Conservation (phyloP, 2,113 vertebrate species). For the Clarias gariepinus region DNA sequence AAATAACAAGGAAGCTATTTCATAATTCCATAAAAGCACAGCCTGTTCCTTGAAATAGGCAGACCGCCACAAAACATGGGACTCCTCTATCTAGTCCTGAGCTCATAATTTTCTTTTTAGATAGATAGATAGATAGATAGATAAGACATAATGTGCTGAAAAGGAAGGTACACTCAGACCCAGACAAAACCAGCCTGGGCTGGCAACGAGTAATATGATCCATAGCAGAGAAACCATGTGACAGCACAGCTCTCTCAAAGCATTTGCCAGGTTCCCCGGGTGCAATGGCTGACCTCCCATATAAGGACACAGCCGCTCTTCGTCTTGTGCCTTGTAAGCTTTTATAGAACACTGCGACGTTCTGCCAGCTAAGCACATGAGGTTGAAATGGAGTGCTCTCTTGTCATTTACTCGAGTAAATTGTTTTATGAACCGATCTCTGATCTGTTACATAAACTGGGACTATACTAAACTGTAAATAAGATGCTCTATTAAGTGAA, state of each 20-base stretch:
- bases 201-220: conserved; percentile 42
- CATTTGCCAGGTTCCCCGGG: conserved; percentile 11
- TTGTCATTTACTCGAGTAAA: background rate
- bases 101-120: no score
- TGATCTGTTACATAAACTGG: background rate
- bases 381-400: background rate
- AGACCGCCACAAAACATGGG: background rate
- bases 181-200: conserved; percentile 9
- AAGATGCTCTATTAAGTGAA: background rate
- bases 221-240: conserved; percentile 36
- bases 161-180: background rate
- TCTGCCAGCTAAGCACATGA: background rate
- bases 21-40: background rate
- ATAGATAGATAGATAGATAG: no score
- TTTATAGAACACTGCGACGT: conserved; percentile 29
- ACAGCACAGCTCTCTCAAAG: conserved; percentile 14
- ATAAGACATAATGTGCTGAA: background rate
- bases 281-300: conserved; percentile 19
- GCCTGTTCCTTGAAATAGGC: background rate
- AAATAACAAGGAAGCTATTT: background rate
- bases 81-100: background rate
- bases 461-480: background rate
- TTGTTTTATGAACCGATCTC: background rate
- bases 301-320: conserved; percentile 38
- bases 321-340: background rate